phyloP scores from a whole-genome alignment of 2,797 vertebrate species.

The Hozukius guyotensis region DNA sequence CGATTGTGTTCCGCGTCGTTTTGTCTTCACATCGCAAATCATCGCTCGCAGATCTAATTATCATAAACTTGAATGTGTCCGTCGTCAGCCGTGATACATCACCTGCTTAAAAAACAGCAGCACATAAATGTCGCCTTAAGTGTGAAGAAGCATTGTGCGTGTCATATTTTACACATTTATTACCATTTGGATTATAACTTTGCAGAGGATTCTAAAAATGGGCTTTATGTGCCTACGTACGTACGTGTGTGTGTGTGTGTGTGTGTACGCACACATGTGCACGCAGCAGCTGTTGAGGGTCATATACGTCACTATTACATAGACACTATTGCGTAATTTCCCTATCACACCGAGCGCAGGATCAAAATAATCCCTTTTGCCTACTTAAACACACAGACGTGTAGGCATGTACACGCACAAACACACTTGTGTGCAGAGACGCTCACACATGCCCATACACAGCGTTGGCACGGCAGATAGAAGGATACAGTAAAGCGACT shows the following conservation, averaged over 20 bases:
- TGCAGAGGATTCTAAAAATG: not conserved
- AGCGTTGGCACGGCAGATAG: not conserved
- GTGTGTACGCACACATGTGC: not conserved
- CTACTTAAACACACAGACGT: slow-evolving; percentile 54
- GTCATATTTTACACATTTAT: not conserved
- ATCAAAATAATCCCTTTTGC: slow-evolving; percentile 73
- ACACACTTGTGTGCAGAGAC: not conserved
- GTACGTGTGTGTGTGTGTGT: not conserved
- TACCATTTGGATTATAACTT: slow-evolving; percentile 1
- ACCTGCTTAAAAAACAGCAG: not conserved
- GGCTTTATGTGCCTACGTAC: not conserved
- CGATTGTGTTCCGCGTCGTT: not conserved
- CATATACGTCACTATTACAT: slow-evolving; percentile 69
- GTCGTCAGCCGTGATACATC: not conserved
- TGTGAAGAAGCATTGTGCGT: not conserved
- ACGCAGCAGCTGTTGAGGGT: slow-evolving; percentile 54
- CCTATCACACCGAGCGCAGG: slow-evolving; percentile 51
- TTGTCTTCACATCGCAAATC: slow-evolving; percentile 17
- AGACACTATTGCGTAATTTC: slow-evolving; percentile 66
- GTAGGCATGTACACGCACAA: slow-evolving; percentile 7
- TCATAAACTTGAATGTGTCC: slow-evolving; percentile 10
- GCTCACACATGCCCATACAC: not conserved
- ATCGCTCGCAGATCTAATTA: slow-evolving; percentile 16
- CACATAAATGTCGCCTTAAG: slow-evolving; percentile 4
- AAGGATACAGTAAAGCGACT: slow-evolving; percentile 52